phyloP scores from a whole-genome alignment of 2,797 vertebrate genomes.

The Mastacembelus armatus region DNA sequence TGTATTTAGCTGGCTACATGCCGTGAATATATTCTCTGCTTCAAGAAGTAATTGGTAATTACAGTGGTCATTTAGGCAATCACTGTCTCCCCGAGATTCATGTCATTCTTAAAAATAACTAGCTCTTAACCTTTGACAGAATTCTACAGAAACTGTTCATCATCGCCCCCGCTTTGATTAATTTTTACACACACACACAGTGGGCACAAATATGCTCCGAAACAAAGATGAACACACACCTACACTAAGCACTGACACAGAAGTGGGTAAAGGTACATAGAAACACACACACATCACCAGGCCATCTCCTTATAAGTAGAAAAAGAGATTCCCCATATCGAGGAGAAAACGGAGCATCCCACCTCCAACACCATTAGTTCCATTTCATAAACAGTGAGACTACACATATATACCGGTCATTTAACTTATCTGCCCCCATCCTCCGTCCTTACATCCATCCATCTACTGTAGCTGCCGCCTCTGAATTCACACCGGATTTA shows the following conservation, averaged over 20 bases:
- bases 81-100: slow-evolving; percentile 99
- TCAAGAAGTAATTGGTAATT: slow-evolving; percentile 99
- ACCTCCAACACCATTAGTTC: slow-evolving; percentile 70
- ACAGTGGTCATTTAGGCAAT: slow-evolving; percentile 99
- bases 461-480: slow-evolving; percentile 32
- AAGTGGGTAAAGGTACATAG: slow-evolving; percentile 23
- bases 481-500: slow-evolving; percentile 41
- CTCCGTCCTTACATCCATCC: slow-evolving; percentile 26
- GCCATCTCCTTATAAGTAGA: slow-evolving; percentile 16
- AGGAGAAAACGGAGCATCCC: slow-evolving; percentile 45
- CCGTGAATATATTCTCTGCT: slow-evolving; percentile 99
- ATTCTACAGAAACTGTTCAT: slow-evolving; percentile 99
- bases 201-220: slow-evolving; percentile 59
- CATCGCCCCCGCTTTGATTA: slow-evolving; percentile 99
- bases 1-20: slow-evolving; percentile 99
- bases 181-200: slow-evolving; percentile 92
- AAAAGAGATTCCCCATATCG: slow-evolving; percentile 37
- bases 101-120: slow-evolving; percentile 99
- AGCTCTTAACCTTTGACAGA: slow-evolving; percentile 99
- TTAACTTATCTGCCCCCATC: slow-evolving; percentile 72
- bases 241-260: slow-evolving; percentile 35
- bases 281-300: slow-evolving; percentile 3
- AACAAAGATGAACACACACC: slow-evolving; percentile 70
- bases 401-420: slow-evolving; percentile 88
- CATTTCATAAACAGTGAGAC: slow-evolving; percentile 91